phyloP scores from a whole-genome alignment of 92 coral and sea anemone species.

The Diadumene lineata region DNA sequence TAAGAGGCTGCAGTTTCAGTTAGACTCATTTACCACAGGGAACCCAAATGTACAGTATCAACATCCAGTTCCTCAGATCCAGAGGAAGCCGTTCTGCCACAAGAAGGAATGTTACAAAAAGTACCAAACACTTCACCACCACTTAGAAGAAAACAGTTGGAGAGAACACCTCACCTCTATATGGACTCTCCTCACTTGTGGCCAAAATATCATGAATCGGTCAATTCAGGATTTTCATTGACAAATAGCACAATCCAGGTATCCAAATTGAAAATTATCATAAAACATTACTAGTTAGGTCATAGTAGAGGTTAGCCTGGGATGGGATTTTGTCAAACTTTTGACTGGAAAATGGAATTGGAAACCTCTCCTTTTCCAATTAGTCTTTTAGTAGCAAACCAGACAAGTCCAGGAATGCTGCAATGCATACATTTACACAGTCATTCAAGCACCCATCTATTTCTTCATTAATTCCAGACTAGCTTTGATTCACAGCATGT shows the following conservation, averaged over 20 bases:
- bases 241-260: conserved; percentile 10
- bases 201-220: not conserved
- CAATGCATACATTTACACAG: no score
- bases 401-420: no score
- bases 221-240: not conserved
- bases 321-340: no score
- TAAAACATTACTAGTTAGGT: no score
- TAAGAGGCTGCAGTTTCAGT: no score
- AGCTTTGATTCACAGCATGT: no score
- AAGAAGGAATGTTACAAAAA: conserved; percentile 21
- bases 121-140: conserved; percentile 30
- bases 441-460: no score
- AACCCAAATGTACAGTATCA: not conserved
- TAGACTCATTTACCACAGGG: not conserved
- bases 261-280: not conserved
- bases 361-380: no score
- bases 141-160: conserved; percentile 6
- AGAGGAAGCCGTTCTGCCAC: conserved; percentile 12
- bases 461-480: no score
- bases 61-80: conserved; percentile 1
- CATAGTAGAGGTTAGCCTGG: no score
- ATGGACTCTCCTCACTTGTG: conserved; percentile 21
- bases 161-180: conserved; percentile 14
- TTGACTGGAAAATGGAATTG: no score
- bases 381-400: no score